phyloP scores from a whole-genome alignment of 2,888 invertebrate genomes.

The Eudemis profundana region DNA sequence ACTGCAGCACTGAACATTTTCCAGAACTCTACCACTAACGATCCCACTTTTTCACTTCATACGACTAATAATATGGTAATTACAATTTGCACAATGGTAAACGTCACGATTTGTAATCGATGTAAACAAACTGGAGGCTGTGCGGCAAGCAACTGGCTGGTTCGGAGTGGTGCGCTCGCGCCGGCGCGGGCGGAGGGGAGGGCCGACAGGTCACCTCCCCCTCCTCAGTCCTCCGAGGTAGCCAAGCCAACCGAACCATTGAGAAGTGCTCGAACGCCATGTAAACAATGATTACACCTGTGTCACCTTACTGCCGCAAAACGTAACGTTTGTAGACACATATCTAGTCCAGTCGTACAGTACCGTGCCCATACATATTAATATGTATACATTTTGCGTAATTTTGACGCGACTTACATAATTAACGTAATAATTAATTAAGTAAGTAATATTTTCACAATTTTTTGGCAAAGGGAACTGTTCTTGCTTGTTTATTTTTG shows the following conservation, averaged over 20 bases:
- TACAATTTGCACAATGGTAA: slow-evolving; percentile 47
- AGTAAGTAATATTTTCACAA: neutral
- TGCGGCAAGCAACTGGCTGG: slow-evolving; percentile 79
- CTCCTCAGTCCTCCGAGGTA: slow-evolving; percentile 58
- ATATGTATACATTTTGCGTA: slow-evolving; percentile 10
- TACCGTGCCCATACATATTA: slow-evolving; percentile 7
- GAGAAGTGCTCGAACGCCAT: slow-evolving; percentile 62
- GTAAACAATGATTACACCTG: slow-evolving; percentile 77
- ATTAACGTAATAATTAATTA: neutral
- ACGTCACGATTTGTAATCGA: slow-evolving; percentile 59
- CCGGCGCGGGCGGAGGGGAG: slow-evolving; percentile 59
- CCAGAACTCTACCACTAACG: slow-evolving; percentile 22
- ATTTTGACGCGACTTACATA: neutral
- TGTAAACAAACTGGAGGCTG: slow-evolving; percentile 84
- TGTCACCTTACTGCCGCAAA: slow-evolving; percentile 53
- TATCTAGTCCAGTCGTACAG: slow-evolving; percentile 10
- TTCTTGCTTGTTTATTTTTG: no score
- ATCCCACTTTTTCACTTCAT: slow-evolving; percentile 53
- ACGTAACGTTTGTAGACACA: slow-evolving; percentile 8
- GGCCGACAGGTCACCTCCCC: slow-evolving; percentile 65
- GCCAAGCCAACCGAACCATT: slow-evolving; percentile 63
- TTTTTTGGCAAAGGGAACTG: no score
- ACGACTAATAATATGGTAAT: slow-evolving; percentile 35
- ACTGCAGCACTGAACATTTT: slow-evolving; percentile 21
- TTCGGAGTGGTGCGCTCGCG: slow-evolving; percentile 77